These are phyloP conservation scores for Pseudomyrmex flavicornis DNA, from an alignment of 1,140 invertebrate genomes.

Conservation along the genomic window DNA sequence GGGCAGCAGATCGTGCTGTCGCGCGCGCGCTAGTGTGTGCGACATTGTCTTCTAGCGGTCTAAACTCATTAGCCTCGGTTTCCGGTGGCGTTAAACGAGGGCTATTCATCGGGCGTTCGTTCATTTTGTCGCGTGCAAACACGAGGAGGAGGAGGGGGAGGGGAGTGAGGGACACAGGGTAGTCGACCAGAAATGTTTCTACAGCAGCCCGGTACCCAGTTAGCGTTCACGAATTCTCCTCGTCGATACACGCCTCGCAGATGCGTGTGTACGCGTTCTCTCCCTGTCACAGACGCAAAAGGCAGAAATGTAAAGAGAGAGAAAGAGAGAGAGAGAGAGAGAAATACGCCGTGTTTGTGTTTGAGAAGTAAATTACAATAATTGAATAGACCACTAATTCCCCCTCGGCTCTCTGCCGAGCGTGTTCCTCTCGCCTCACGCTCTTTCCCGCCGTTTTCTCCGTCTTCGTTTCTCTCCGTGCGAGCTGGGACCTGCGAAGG, in stretches of 20 bases:
- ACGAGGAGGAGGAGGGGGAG: background rate
- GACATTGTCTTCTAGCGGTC: slow-evolving; percentile 45
- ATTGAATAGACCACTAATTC: slow-evolving; percentile 85
- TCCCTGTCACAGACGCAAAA: slow-evolving; percentile 7
- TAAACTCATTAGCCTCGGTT: slow-evolving; percentile 67
- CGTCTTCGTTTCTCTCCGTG: slow-evolving; percentile 34
- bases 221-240: slow-evolving; percentile 52
- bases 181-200: slow-evolving; percentile 13
- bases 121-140: slow-evolving; percentile 58
- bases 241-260: background rate
- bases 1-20: slow-evolving; percentile 1
- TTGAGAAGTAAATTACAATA: slow-evolving; percentile 85
- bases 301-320: slow-evolving; percentile 49
- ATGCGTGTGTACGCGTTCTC: slow-evolving; percentile 3
- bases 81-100: slow-evolving; percentile 70
- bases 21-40: background rate
- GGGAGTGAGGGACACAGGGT: background rate
- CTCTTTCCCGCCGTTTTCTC: slow-evolving; percentile 49
- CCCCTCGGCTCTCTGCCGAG: slow-evolving; percentile 66
- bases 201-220: background rate
- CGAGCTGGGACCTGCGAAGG: slow-evolving; percentile 46
- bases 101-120: slow-evolving; percentile 66
- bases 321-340: slow-evolving; percentile 49
- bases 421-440: slow-evolving; percentile 15
- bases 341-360: slow-evolving; percentile 79